Percentiles rank a stretch among this genome's conserved stretches.
Conservation (phyloP, 2,113 vertebrate species). For the Brienomyrus longianalis region DNA sequence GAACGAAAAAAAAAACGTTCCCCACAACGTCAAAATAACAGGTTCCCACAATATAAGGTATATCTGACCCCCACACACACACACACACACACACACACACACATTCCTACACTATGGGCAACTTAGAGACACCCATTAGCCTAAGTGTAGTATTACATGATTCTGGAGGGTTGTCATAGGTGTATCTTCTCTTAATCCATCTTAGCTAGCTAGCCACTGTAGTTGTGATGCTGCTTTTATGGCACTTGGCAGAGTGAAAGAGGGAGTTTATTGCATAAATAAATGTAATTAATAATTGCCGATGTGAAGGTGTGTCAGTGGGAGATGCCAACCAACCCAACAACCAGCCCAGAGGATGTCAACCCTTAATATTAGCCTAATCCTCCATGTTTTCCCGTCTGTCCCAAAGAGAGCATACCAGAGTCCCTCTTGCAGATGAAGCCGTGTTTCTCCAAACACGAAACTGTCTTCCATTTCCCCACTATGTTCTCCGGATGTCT, state of each 20-base stretch:
- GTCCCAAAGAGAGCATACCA: neutral
- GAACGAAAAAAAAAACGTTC: too few relatives aligned
- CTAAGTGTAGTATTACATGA: neutral
- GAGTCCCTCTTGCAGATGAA: constrained; percentile 1
- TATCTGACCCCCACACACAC: too few relatives aligned
- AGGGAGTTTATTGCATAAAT: neutral
- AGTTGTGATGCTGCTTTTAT: neutral
- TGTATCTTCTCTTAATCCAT: neutral
- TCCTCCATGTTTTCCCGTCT: neutral
- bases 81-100: too few relatives aligned
- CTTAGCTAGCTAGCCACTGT: neutral
- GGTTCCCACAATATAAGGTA: too few relatives aligned
- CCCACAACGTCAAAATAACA: neutral
- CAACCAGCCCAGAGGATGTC: neutral
- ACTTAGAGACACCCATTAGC: neutral
- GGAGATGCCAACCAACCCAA: neutral
- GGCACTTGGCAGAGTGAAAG: neutral
- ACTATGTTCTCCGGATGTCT: neutral
- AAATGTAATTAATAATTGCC: neutral
- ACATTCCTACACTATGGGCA: too few relatives aligned
- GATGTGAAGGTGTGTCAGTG: neutral
- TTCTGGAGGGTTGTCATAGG: neutral
- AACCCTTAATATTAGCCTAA: neutral
- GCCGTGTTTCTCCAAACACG: neutral
- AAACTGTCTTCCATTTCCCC: neutral